Evolutionary conservation across 1,140 invertebrate genomes (phyloP).

Genomic region (Drosophila kohkoa): DNA sequence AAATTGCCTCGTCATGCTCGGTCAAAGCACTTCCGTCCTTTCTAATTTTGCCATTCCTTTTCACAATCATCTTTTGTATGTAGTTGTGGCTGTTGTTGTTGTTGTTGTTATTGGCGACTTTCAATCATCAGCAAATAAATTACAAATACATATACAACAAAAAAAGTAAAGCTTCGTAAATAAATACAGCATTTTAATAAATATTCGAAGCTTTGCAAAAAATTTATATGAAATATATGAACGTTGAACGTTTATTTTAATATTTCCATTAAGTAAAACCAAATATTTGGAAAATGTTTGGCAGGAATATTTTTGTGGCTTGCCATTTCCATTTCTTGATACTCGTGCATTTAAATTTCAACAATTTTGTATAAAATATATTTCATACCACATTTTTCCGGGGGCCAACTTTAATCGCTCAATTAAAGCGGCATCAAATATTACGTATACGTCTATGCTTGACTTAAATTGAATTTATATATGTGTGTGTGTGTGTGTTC

Average conservation of each 20-base stretch:
- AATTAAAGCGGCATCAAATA: constrained; percentile 67
- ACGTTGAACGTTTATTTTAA: background rate
- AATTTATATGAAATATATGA: background rate
- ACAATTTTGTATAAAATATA: constrained; percentile 7
- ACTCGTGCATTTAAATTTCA: background rate
- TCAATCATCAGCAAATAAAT: constrained; percentile 5
- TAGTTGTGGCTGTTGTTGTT: too few relatives aligned
- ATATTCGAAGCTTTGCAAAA: background rate
- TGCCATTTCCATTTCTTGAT: background rate
- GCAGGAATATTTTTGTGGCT: background rate
- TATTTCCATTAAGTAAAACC: background rate
- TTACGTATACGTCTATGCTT: constrained; percentile 57
- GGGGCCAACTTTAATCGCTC: constrained; percentile 35
- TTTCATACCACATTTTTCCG: background rate
- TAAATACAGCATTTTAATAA: background rate
- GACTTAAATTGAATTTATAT: constrained; percentile 26
- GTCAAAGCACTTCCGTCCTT: constrained; percentile 44
- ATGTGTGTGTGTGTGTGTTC: constrained; percentile 36
- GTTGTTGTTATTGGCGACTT: constrained; percentile 6
- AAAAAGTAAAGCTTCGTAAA: background rate
- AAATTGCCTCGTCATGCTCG: constrained; percentile 48
- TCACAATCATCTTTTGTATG: background rate
- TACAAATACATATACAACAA: constrained; percentile 2
- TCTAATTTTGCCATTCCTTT: constrained; percentile 26
- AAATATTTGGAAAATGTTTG: constrained; percentile 9